Percentiles rank a stretch among this genome's conserved stretches.
Evolutionary conservation across 2,113 vertebrate species (phyloP).

Genomic region (Campylomormyrus tamandua): DNA sequence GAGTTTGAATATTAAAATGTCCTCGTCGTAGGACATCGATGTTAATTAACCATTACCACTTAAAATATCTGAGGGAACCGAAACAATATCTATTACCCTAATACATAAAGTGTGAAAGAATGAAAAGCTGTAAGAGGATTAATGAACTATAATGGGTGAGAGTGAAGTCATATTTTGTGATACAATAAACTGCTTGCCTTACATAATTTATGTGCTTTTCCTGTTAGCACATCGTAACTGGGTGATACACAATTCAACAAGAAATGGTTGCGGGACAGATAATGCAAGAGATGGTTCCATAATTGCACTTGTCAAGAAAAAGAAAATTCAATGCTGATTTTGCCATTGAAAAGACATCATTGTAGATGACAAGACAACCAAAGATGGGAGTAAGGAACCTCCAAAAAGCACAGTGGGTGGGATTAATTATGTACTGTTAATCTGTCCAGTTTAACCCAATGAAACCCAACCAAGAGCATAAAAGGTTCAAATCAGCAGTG

Average conservation of each 20-base stretch:
- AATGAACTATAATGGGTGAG: neutral
- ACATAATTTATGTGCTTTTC: neutral
- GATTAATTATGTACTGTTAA: neutral
- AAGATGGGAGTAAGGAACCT: neutral
- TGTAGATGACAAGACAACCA: neutral
- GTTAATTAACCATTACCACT: neutral
- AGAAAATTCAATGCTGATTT: neutral
- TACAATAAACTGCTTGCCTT: neutral
- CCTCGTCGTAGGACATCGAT: neutral
- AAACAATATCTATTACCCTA: neutral
- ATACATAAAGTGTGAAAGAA: neutral
- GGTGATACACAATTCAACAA: neutral
- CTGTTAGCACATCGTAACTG: neutral
- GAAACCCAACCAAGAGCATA: neutral
- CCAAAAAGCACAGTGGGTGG: neutral
- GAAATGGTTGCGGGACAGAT: neutral
- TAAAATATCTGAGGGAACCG: neutral
- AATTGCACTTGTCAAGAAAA: neutral
- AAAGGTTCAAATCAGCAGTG: neutral
- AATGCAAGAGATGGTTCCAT: neutral
- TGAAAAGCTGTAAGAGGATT: neutral
- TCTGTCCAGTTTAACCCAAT: neutral
- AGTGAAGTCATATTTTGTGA: neutral
- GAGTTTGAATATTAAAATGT: neutral
- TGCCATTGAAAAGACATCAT: neutral